Conservation (phyloP, 2,888 invertebrate species). For the Synanthedon myopaeformis region DNA sequence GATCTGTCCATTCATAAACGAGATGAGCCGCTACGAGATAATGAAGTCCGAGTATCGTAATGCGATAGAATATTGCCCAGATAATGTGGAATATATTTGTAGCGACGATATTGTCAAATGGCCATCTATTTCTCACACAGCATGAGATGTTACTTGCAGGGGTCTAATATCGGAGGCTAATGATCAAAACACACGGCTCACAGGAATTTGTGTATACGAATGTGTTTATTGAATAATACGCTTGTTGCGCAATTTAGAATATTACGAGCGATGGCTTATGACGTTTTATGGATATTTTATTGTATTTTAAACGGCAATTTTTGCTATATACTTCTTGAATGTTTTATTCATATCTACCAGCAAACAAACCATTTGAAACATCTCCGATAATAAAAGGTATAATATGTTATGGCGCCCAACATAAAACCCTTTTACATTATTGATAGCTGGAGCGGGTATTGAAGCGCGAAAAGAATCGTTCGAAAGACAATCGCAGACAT, state of each 20-base stretch:
- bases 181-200: slow-evolving; percentile 48
- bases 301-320: slow-evolving; percentile 12
- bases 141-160: slow-evolving; percentile 44
- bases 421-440: not conserved
- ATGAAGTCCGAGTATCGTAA: slow-evolving; percentile 36
- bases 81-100: slow-evolving; percentile 34
- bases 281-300: slow-evolving; percentile 32
- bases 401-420: not conserved
- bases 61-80: slow-evolving; percentile 27
- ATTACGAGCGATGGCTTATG: slow-evolving; percentile 31
- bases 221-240: slow-evolving; percentile 53
- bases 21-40: slow-evolving; percentile 24
- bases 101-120: slow-evolving; percentile 52
- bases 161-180: slow-evolving; percentile 51
- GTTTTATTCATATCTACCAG: slow-evolving; percentile 26
- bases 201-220: slow-evolving; percentile 44
- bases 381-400: not conserved
- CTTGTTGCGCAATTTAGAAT: slow-evolving; percentile 40
- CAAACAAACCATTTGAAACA: slow-evolving; percentile 12
- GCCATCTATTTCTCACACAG: slow-evolving; percentile 53
- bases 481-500: not conserved
- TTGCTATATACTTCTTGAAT: slow-evolving; percentile 21
- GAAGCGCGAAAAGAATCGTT: not conserved
- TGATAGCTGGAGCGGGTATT: not conserved
- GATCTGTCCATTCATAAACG: slow-evolving; percentile 20